These are phyloP conservation scores for Tapirus terrestris DNA, from an alignment of 2,113 vertebrate species.

Conservation along the genomic window DNA sequence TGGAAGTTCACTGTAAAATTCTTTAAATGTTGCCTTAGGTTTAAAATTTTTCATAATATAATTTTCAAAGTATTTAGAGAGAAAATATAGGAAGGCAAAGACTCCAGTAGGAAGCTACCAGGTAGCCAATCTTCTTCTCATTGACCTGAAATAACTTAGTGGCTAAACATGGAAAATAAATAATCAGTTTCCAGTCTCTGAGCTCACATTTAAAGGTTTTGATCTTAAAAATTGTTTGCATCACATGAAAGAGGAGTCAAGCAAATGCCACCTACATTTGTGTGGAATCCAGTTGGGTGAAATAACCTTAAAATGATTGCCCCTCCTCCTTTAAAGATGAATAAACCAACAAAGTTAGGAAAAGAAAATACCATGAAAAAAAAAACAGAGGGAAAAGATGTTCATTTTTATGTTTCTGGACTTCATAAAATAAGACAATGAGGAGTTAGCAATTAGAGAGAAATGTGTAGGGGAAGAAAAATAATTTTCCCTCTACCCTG, in stretches of 20 bases:
- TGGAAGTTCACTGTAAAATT: neutral
- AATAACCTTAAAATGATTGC: neutral
- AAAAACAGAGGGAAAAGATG: neutral
- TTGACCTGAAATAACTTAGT: neutral
- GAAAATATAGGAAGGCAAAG: conserved; percentile 2
- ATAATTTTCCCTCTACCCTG: neutral
- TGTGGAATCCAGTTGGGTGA: neutral
- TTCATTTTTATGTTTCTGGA: neutral
- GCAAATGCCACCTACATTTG: neutral
- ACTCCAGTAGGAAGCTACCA: neutral
- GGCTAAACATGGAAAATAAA: neutral
- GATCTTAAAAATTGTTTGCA: neutral
- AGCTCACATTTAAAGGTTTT: neutral
- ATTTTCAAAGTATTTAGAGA: neutral
- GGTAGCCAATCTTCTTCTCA: neutral
- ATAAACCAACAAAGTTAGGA: neutral
- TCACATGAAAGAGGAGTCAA: neutral
- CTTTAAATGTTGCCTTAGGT: neutral
- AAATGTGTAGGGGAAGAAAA: neutral
- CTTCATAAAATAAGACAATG: neutral
- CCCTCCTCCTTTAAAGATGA: neutral
- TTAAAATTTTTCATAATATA: neutral
- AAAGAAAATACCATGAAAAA: neutral
- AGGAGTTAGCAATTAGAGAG: neutral
- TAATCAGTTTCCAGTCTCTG: neutral